Evolutionary conservation across 2,797 vertebrate species (phyloP), one percentile per base, ranked within the genome.

Genomic region (Fratercula arctica): DNA sequence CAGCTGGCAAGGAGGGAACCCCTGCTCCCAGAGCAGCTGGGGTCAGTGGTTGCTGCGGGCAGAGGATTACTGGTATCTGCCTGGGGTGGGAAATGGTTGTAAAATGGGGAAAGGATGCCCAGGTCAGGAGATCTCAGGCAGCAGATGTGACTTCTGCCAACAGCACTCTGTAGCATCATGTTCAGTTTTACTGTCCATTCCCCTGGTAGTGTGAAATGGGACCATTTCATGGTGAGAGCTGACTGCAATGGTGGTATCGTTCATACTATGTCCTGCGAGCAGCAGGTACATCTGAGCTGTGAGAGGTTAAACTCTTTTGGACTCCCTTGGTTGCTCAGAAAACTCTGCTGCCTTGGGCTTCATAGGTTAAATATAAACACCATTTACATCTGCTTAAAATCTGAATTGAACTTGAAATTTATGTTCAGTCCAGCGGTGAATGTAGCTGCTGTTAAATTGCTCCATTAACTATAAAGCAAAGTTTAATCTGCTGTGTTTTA

Each of bases 401-500:
- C 69, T 68, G 76, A 94, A 93, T 56, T 88, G 91, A 86, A 94
- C 66, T 81, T 95, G 92, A 96, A 96, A 94, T 92, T 93, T 85
- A 68, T 84, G 57, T 81, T 90, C 87, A 92, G 81, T 93, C 86
- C 89, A 81, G 68, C n/a, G 20, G 73, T 89, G 78, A 93, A 85
- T 81, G 73, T 91, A 95, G 87, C 75, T 78, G 67, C 81, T 83
- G 69, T 92, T 96, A 94, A 93, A 96, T 85, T 92, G 89, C 73
- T 93, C 66, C 78, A 87, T 96, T 95, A 95, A 87, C 61, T 94
- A 85, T 73, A 89, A 93, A 94, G 76, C 50, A 95, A 93, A 89
- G 75, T 94, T 96, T 96, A 93, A 87, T 95, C 85, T 91, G 50
- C 73, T 93, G 72, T 92, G 75, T 53, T 94, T 96, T 89, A 89